Evolutionary conservation across 2,888 invertebrate species (phyloP).

Genomic region (Oxystoma pomonae): DNA sequence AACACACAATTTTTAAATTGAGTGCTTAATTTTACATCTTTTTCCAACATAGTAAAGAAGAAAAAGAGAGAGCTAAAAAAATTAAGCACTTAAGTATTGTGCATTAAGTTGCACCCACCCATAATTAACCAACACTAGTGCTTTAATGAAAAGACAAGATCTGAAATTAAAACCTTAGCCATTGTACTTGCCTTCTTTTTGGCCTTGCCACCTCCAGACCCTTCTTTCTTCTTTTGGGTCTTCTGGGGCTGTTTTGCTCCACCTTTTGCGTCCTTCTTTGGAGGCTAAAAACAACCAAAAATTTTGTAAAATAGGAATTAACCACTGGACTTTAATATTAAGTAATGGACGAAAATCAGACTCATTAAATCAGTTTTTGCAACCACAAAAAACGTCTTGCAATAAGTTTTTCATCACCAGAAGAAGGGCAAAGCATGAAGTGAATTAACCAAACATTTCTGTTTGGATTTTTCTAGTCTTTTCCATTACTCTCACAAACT

Average conservation of each 20-base stretch:
- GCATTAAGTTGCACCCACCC: too few relatives aligned
- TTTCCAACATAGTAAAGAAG: too few relatives aligned
- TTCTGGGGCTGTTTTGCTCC: constrained; percentile 91
- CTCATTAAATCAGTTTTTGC: constrained; percentile 60
- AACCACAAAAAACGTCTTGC: constrained; percentile 37
- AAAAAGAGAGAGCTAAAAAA: too few relatives aligned
- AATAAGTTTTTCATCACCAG: constrained; percentile 26
- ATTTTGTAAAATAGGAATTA: not conserved
- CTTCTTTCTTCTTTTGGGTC: constrained; percentile 93
- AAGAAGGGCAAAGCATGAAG: not conserved
- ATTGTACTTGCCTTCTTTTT: constrained; percentile 91
- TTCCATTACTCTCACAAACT: not conserved
- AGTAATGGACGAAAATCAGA: constrained; percentile 44
- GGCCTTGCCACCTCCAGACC: constrained; percentile 90
- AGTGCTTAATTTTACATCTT: too few relatives aligned
- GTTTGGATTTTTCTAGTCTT: too few relatives aligned
- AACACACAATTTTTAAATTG: too few relatives aligned
- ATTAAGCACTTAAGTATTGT: too few relatives aligned
- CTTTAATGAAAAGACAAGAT: too few relatives aligned
- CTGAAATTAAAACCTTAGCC: too few relatives aligned
- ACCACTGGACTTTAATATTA: not conserved
- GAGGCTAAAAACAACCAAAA: constrained; percentile 62
- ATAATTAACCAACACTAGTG: too few relatives aligned
- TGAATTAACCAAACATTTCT: constrained; percentile 1
- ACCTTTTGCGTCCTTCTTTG: constrained; percentile 89